Base-by-base conservation (phyloP, 2,797 vertebrate genomes). In the Muraenolepis orangiensis region DNA sequence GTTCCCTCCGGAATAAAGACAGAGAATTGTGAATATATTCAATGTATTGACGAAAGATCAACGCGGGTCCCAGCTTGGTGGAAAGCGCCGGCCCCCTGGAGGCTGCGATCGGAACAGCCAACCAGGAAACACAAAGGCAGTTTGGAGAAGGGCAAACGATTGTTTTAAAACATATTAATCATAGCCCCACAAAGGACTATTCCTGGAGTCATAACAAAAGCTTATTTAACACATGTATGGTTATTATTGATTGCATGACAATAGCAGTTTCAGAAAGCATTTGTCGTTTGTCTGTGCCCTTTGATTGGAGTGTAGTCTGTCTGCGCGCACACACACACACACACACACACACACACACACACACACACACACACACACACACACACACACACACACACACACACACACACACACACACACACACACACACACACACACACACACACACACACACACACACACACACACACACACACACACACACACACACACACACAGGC, bases 381-480 rank as follows among this genome's bases (percentile, higher is more conserved):
- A 34, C 81, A 75, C 42, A 57, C 26, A 67, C 75, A 66, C 71
- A 74, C 72, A 36, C 36, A 68, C 67, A 70, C 46, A 78, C 76
- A 29, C 46, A 51, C 30, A 71, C 51, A 46, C 42, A 73, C 28
- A 76, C 64, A 74, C 13, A 46, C 69, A 78, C 69, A 51, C 46
- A 34, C 10, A 23, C 57, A 74, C 36, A 72, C 11, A 34, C 81
- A 75, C 42, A 57, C 26, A 67, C 75, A 66, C 71, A 74, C 72
- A 36, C 36, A 68, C 67, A 70, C 46, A 78, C 76, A 29, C 46
- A 51, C 30, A 71, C 51, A 46, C 42, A 73, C 28, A 76, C 64
- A 74, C 29, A 72, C 11, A 34, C 81, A 75, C 42, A 57, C 26
- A 67, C 75, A 66, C 71, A 74, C 72, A 36, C 36, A 68, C 67